These are phyloP conservation scores for Amphiduros pacificus DNA, from an alignment of 2,888 invertebrate species.

Conservation along the genomic window DNA sequence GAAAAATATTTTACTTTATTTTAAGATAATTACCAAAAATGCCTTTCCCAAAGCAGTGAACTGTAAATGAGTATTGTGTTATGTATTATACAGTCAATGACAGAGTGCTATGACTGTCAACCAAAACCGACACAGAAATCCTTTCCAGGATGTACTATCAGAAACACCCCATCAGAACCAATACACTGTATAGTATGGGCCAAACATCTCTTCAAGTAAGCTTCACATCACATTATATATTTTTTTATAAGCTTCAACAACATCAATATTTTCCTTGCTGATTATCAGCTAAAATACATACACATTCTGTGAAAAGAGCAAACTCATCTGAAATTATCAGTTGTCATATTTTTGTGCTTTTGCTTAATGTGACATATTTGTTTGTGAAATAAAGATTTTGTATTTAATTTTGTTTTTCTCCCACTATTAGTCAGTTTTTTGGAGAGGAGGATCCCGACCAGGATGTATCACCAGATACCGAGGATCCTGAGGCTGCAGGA, in stretches of 20 bases:
- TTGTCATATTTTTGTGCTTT: background rate
- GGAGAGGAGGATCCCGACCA: slow-evolving; percentile 93
- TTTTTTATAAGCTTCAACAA: background rate
- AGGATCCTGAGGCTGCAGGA: slow-evolving; percentile 84
- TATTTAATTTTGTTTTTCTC: background rate
- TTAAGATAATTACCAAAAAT: too few species aligned
- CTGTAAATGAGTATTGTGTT: too few species aligned
- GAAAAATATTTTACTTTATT: too few species aligned
- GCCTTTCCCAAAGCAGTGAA: too few species aligned
- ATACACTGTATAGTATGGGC: slow-evolving; percentile 99
- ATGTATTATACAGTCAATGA: slow-evolving; percentile 68
- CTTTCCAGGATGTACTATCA: slow-evolving; percentile 96
- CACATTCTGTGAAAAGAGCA: too few species aligned
- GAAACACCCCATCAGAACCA: slow-evolving; percentile 98
- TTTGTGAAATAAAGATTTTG: background rate
- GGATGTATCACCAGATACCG: slow-evolving; percentile 96
- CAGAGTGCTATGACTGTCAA: slow-evolving; percentile 96
- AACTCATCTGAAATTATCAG: too few species aligned
- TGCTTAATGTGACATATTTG: background rate
- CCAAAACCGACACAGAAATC: slow-evolving; percentile 89
- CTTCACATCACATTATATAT: slow-evolving; percentile 27
- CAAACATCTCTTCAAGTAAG: slow-evolving; percentile 95
- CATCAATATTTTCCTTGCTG: background rate
- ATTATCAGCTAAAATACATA: too few species aligned
- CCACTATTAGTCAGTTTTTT: slow-evolving; percentile 80